Base-by-base conservation (phyloP, 2,888 invertebrate species). In the Thereva unica region DNA sequence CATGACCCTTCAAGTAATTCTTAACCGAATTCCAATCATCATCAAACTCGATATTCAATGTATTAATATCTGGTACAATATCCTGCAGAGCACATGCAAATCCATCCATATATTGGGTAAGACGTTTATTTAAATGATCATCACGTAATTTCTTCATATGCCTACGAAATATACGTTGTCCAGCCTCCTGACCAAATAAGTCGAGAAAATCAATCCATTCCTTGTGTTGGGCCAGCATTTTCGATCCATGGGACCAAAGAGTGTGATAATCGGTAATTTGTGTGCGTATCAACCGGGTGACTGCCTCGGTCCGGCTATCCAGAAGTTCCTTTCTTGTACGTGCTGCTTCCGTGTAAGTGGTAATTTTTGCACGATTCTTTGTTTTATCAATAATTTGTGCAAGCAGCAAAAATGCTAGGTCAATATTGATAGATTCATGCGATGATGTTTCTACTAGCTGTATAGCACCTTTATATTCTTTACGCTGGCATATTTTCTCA, bases 391-490 rank as follows among this genome's bases (percentile, higher is more conserved):
- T 90, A 83, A 95, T 87, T 83, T 97, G 96, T 38, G 95, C 96
- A 67, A 97, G 82, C 64, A 93, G 83, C 75, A 95, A 85, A 78
- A 96, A 94, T 37, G 97, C 93, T 75, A 92, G 85, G 77, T 98
- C 97, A 45, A 97, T 92, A 78, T 98, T 98, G 71, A 98, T 95
- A 76, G 95, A 96, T 76, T 95, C 93, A 77, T 97, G 95, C 10
- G 97, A 90, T 5, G 97, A 97, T 0, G 95, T 94, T 83, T 98
- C 97, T 65, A 98, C 89, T 50, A 97, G 83, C 3, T 92, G 90
- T 74, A 97, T 91, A 75, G 87, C 87, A 69, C 90, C 89, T 77
- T 94, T 94, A 80, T 93, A 95, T 81, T 97, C 97, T 80, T 96
- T 96, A 64, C 95, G 86, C 76, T 87, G 87, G 40, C 95, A 87